Percentiles rank a stretch among this genome's conserved stretches.
Evolutionary conservation across 2,888 invertebrate genomes (phyloP).

Genomic region (Polyploca ridens): DNA sequence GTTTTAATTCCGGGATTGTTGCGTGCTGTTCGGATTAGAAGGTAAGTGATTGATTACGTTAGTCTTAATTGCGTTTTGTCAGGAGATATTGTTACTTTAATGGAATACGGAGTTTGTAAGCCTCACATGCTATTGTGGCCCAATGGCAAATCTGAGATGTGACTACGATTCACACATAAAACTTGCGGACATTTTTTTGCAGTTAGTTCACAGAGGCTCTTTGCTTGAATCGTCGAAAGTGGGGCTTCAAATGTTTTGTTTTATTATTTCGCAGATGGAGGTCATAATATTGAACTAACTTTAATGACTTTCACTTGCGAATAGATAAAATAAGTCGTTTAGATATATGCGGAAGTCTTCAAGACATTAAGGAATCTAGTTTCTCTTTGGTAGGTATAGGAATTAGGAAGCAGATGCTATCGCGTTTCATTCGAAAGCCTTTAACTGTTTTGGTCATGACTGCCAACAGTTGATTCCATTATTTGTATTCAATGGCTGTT

Average conservation of each 20-base stretch:
- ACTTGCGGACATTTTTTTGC: neutral
- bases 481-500: no score
- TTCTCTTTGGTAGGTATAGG: neutral
- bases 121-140: conserved; percentile 8
- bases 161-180: neutral
- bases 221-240: conserved; percentile 10
- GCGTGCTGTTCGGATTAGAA: conserved; percentile 50
- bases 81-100: conserved; percentile 31
- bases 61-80: conserved; percentile 38
- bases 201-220: neutral
- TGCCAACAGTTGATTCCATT: no score
- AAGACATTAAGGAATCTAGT: conserved; percentile 6
- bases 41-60: conserved; percentile 34
- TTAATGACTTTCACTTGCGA: conserved; percentile 13
- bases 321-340: conserved; percentile 1
- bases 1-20: conserved; percentile 70
- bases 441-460: neutral
- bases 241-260: conserved; percentile 5
- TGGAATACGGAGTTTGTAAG: conserved; percentile 3
- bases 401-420: conserved; percentile 7
- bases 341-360: conserved; percentile 4
- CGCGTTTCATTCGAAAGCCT: neutral
- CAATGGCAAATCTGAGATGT: neutral
- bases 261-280: conserved; percentile 7
- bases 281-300: conserved; percentile 13